Base-by-base conservation (phyloP, 2,888 invertebrate species). In the Diplazon laetatorius region DNA sequence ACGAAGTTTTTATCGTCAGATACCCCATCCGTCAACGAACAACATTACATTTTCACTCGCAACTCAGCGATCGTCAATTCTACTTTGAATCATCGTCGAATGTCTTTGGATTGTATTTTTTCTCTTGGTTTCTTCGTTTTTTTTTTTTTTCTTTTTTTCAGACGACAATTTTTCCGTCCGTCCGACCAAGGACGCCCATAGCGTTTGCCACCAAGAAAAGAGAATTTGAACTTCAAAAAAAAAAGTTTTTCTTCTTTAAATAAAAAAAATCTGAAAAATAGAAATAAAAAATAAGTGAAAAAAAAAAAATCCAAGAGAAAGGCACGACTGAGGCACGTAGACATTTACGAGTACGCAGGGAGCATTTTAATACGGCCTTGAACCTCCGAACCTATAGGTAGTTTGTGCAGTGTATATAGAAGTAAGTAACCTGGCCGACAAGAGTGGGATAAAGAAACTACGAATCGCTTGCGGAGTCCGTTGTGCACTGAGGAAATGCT, bases 261-360 rank as follows among this genome's bases (percentile, higher is more conserved):
- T n/a, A 57, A 22, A 39, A 50, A n/a, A 12, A n/a, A 50, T 25
- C 10, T 3, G 37, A 48, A 57, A 14, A 25, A 22, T 25, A 55
- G 14, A 20, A 42, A 44, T 42, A 22, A 63, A 62, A n/a, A 65
- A 20, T 1, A 12, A 35, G 39, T 20, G 9, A 20, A 25, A 16
- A 35, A 57, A 50, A 78, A 79, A 82, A 83, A 80, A 85, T 82
- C 79, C 68, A 85, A 77, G 78, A 65, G 80, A 74, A 77, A 70
- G 63, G 78, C 78, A 70, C 80, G 73, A 70, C 74, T 72, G 66
- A 76, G 71, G 68, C 77, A 78, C 69, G 83, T 80, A 82, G 86
- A 85, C 86, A 82, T 86, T 86, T 86, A 86, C 86, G 87, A 86
- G 86, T 86, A 73, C 85, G 83, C 83, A 84, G 83, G 85, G 86